Conservation (phyloP, 2,888 invertebrate genomes). For the Eurois occulta region DNA sequence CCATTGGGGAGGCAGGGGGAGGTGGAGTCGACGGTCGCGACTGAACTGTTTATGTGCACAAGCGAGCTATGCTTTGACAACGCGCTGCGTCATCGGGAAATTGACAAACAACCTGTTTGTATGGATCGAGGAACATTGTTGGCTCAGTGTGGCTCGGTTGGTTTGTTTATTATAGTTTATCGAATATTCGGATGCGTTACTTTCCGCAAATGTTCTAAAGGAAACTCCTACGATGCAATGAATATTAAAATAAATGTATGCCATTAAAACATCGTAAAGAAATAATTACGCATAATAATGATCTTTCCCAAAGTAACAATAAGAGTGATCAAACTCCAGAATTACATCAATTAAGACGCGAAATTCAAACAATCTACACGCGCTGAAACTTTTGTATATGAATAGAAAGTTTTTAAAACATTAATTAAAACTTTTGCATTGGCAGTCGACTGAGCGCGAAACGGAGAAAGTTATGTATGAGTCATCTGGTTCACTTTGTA, state of each 20-base stretch:
- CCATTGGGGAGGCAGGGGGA: slow-evolving; percentile 59
- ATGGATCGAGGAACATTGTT: slow-evolving; percentile 60
- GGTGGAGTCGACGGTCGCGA: slow-evolving; percentile 70
- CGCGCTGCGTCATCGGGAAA: slow-evolving; percentile 85
- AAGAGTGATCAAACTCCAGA: slow-evolving; percentile 60
- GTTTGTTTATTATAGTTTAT: slow-evolving; percentile 44
- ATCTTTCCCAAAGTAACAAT: slow-evolving; percentile 46
- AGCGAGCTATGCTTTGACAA: slow-evolving; percentile 82
- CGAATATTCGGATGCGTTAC: not conserved
- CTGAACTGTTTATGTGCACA: slow-evolving; percentile 86
- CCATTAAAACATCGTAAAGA: slow-evolving; percentile 15
- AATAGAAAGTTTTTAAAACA: slow-evolving; percentile 83
- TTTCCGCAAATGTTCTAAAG: slow-evolving; percentile 19
- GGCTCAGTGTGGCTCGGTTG: slow-evolving; percentile 46
- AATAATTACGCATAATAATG: slow-evolving; percentile 30
- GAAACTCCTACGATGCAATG: not conserved
- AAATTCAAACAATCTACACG: slow-evolving; percentile 76
- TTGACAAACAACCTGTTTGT: slow-evolving; percentile 84
- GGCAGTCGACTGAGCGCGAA: slow-evolving; percentile 71
- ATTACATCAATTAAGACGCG: slow-evolving; percentile 72
- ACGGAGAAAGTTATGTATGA: slow-evolving; percentile 71
- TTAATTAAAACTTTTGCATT: slow-evolving; percentile 84
- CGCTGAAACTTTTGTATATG: slow-evolving; percentile 75
- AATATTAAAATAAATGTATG: not conserved
- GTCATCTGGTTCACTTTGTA: slow-evolving; percentile 74